phyloP scores from a whole-genome alignment of 2,888 invertebrate genomes.

The Cataglyphis cursor region DNA sequence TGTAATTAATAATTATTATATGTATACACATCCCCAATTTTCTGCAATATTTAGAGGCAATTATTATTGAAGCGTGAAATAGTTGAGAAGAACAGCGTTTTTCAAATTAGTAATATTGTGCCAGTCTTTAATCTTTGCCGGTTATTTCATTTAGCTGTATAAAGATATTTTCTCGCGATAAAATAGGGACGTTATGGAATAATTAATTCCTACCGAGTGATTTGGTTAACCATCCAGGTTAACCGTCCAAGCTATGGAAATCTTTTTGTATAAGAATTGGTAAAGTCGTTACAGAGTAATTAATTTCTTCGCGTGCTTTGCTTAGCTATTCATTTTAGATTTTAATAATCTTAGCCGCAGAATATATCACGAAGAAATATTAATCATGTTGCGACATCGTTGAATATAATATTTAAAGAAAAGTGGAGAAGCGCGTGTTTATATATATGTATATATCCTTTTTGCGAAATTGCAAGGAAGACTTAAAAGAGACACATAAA shows the following conservation, averaged over 20 bases:
- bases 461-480: conserved; percentile 1
- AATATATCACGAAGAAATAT: conserved; percentile 45
- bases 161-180: conserved; percentile 26
- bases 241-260: not conserved
- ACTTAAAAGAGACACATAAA: conserved; percentile 54
- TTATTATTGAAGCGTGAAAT: conserved; percentile 17
- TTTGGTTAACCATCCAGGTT: conserved; percentile 40
- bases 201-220: conserved; percentile 43
- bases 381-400: conserved; percentile 24
- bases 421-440: not conserved
- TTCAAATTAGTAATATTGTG: conserved; percentile 38
- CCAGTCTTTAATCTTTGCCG: conserved; percentile 35
- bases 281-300: conserved; percentile 53
- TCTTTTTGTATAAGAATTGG: conserved; percentile 51
- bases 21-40: not conserved
- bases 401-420: conserved; percentile 7
- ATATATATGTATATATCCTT: conserved; percentile 34
- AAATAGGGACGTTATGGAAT: conserved; percentile 34
- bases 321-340: conserved; percentile 42
- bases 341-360: conserved; percentile 43
- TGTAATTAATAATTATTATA: not conserved
- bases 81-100: not conserved
- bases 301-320: conserved; percentile 53
- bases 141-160: conserved; percentile 33
- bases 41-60: not conserved